phyloP scores from a whole-genome alignment of 2,113 vertebrate species.

The Nycticorax nycticorax region DNA sequence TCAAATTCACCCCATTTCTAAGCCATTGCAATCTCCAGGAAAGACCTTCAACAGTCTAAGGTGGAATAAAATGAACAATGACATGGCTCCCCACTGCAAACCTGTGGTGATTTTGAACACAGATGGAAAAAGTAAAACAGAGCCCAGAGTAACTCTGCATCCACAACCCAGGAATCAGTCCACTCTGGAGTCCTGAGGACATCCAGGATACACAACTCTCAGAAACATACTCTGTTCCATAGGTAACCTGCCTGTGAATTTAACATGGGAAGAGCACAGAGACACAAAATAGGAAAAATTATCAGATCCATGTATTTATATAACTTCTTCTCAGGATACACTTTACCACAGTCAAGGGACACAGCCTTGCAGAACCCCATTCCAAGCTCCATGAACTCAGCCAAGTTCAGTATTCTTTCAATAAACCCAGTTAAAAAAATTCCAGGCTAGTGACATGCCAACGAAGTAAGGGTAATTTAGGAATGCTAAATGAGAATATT shows the following conservation, averaged over 20 bases:
- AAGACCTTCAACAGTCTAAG: neutral
- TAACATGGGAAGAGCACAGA: neutral
- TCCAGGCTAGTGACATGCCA: neutral
- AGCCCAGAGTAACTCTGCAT: neutral
- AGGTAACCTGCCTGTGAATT: neutral
- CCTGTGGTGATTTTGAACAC: neutral
- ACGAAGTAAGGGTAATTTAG: neutral
- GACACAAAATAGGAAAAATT: neutral
- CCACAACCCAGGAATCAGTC: neutral
- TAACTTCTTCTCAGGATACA: neutral
- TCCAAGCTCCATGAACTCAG: neutral
- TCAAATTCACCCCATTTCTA: constrained; percentile 3
- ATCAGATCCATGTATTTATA: neutral
- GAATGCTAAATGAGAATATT: neutral
- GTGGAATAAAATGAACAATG: neutral
- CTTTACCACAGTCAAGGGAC: neutral
- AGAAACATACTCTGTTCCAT: neutral
- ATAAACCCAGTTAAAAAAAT: neutral
- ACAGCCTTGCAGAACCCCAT: neutral
- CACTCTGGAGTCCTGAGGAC: neutral
- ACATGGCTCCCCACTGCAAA: neutral
- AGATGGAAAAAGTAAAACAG: neutral
- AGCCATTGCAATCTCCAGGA: neutral
- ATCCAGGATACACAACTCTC: neutral
- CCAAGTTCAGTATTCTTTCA: neutral